Evolutionary conservation across 2,888 invertebrate genomes (phyloP).

Genomic region (Acrocyrtus sp.): DNA sequence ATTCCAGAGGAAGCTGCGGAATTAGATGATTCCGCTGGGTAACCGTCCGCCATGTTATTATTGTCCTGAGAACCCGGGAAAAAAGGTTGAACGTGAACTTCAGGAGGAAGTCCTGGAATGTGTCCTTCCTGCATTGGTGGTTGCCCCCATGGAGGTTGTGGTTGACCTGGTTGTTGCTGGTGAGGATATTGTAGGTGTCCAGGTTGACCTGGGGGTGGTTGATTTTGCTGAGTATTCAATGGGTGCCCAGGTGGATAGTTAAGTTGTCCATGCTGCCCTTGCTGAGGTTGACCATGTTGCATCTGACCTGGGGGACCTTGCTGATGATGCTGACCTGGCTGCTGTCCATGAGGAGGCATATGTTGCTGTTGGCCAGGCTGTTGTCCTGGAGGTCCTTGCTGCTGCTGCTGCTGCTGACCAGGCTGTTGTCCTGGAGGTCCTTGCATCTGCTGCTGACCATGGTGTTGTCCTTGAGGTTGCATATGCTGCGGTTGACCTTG

Average conservation of each 20-base stretch:
- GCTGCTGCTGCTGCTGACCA: no score
- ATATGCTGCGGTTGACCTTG: neutral
- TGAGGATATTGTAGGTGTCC: neutral
- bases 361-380: no score
- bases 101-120: neutral
- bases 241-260: no score
- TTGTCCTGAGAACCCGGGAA: neutral
- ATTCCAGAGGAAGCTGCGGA: neutral
- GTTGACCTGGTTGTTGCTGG: no score
- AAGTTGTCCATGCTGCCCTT: no score
- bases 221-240: neutral
- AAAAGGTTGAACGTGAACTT: neutral
- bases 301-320: neutral
- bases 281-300: neutral
- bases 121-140: neutral
- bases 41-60: neutral
- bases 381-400: no score
- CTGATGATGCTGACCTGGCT: neutral
- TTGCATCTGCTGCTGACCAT: no score
- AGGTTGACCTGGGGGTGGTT: neutral
- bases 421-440: no score
- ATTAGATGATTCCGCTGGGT: neutral
- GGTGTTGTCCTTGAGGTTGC: no score
- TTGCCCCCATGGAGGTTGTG: neutral
- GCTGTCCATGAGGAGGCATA: neutral